A percentile compares a stretch with the other conserved stretches of the same genome.
phyloP scores from a whole-genome alignment of 2,113 vertebrate species.

The Xiphophorus hellerii region DNA sequence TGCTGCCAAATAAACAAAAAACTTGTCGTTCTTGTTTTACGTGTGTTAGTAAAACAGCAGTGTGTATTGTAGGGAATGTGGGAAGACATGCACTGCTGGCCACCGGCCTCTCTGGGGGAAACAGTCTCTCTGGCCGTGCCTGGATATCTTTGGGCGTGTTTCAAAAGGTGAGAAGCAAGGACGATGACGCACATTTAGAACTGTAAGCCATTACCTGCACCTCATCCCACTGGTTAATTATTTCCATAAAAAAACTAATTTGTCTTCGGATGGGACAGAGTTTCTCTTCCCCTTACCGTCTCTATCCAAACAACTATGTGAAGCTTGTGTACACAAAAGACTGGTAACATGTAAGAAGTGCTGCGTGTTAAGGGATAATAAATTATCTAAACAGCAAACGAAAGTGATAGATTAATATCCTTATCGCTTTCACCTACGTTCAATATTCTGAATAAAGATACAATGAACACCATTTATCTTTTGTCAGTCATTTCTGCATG shows the following conservation, averaged over 20 bases:
- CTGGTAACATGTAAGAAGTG: not conserved
- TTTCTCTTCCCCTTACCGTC: conserved; percentile 10
- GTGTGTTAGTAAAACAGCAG: conserved; percentile 40
- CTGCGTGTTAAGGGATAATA: not conserved
- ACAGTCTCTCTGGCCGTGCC: conserved; percentile 84
- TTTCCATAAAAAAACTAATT: conserved; percentile 22
- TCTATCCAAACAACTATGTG: conserved; percentile 32
- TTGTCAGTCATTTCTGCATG: not conserved
- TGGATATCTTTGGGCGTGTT: conserved; percentile 77
- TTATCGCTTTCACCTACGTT: not conserved
- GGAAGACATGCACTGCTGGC: conserved; percentile 94
- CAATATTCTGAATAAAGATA: conserved; percentile 5
- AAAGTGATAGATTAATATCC: not conserved
- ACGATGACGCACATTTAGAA: not conserved
- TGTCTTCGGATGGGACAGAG: conserved; percentile 37
- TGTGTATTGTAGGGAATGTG: conserved; percentile 85
- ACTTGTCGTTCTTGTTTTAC: not conserved
- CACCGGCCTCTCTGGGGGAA: conserved; percentile 79
- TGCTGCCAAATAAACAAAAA: not conserved
- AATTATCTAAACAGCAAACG: conserved; percentile 4
- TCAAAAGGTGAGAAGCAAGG: conserved; percentile 70
- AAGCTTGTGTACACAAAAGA: not conserved
- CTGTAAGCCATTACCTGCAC: conserved; percentile 11
- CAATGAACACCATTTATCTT: not conserved
- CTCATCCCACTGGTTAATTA: conserved; percentile 44